Conservation (phyloP, 2,113 vertebrate genomes). For the Anarrhichthys ocellatus region DNA sequence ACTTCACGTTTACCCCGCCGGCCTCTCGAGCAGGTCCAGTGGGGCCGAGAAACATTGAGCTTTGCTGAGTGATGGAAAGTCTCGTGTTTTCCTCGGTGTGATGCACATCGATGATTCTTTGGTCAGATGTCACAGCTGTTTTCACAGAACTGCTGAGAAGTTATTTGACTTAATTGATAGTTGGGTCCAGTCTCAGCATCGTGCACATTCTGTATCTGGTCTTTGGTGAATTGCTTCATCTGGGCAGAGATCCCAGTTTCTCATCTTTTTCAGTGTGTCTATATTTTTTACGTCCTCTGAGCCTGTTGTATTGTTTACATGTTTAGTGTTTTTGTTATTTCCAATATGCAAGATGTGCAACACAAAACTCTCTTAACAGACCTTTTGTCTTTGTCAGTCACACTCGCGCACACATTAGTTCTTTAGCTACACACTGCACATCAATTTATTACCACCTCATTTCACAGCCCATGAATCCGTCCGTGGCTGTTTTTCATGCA, state of each 20-base stretch:
- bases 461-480: constrained; percentile 22
- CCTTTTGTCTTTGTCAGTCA: background rate
- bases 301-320: background rate
- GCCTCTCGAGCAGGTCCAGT: background rate
- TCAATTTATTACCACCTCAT: constrained; percentile 10
- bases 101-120: background rate
- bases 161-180: background rate
- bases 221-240: background rate
- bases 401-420: background rate
- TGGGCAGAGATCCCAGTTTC: background rate
- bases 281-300: background rate
- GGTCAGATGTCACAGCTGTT: background rate
- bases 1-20: background rate
- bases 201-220: background rate
- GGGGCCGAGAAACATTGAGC: background rate
- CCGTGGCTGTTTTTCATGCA: background rate
- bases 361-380: background rate
- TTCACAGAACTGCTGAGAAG: background rate
- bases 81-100: background rate
- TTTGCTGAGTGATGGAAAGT: background rate
- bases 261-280: background rate
- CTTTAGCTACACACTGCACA: constrained; percentile 5
- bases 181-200: background rate
- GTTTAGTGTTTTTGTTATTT: background rate
- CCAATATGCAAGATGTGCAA: background rate